These are phyloP conservation scores for Craterocephalus amniculus DNA, from an alignment of 2,797 vertebrate species.

Conservation along the genomic window DNA sequence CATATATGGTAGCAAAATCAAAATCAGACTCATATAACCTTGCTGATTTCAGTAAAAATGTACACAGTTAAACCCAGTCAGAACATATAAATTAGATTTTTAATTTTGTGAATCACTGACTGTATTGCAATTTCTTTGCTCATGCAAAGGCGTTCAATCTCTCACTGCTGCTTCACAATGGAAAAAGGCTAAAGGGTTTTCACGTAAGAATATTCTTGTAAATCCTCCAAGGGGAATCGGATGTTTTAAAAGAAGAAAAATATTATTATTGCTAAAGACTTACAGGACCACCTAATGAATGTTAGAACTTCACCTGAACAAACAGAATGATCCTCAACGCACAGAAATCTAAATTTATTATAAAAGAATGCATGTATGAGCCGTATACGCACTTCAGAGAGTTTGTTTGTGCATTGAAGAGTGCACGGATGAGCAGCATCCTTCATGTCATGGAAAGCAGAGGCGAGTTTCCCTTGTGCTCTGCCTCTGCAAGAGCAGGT, in stretches of 20 bases:
- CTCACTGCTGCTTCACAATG: neutral
- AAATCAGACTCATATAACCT: neutral
- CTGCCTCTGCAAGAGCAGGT: neutral
- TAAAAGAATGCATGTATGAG: neutral
- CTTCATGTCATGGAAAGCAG: neutral
- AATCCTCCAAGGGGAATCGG: no score
- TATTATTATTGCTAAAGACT: neutral
- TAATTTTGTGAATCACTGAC: neutral
- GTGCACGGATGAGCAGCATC: neutral
- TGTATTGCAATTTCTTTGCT: neutral
- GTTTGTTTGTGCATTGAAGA: neutral
- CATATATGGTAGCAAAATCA: neutral
- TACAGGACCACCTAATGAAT: neutral
- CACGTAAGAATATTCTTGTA: no score
- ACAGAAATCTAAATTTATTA: neutral
- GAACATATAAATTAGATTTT: neutral
- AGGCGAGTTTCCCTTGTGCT: neutral
- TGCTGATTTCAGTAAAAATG: neutral
- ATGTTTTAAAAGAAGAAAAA: no score
- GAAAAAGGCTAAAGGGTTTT: no score
- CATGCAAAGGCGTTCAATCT: neutral
- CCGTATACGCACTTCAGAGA: neutral
- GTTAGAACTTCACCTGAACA: no score
- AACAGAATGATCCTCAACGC: no score
- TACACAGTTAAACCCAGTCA: neutral